Base-by-base conservation (phyloP, 2,888 invertebrate genomes). In the Aporophyla nigra region DNA sequence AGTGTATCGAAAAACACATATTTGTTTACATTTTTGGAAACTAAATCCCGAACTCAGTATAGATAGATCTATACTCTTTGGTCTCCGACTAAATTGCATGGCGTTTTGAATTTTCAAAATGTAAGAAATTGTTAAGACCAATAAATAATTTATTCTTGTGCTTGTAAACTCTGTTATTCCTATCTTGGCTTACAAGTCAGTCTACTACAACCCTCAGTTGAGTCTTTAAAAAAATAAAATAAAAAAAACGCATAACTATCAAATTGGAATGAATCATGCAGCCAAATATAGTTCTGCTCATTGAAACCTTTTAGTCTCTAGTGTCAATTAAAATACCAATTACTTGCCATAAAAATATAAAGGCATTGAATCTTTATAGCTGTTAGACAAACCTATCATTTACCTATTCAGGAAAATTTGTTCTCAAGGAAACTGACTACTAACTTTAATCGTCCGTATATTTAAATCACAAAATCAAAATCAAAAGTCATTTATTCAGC, bases 321-420 rank as follows among this genome's bases (percentile, higher is more conserved):
- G 74, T 46, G 33, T 21, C 74, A 63, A 74, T 78, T 63, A 63
- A 78, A 63, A 46, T 63, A 74, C 56, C 81, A 78, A 62, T 80
- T 80, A 74, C 43, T 71, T 54, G 61, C 61, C 9, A 43, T 62
- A 62, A n/a, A 46, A 14, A 70, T 58, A 46, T 49, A 77, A 53
- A 19, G 40, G 72, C 53, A 61, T 59, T 71, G 33, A 79, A 16
- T 61, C 16, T 71, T 76, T 24, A 71, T 9, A 16, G 49, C 3
- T 19, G 27, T 12, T 71, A 53, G 7, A 24, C 43, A 14, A 27
- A 12, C 27, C 9, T 27, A 66, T 27, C 24, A 27, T 66, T 51
- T 14, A 49, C 19, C 12, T 1, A 61, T 14, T 40, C n/a, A n/a
- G 7, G 21, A 7, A 33, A 27, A 61, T 12, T 21, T 6, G 21